Base-by-base conservation (phyloP, 2,888 invertebrate genomes). In the Parthenolecanium corni region DNA sequence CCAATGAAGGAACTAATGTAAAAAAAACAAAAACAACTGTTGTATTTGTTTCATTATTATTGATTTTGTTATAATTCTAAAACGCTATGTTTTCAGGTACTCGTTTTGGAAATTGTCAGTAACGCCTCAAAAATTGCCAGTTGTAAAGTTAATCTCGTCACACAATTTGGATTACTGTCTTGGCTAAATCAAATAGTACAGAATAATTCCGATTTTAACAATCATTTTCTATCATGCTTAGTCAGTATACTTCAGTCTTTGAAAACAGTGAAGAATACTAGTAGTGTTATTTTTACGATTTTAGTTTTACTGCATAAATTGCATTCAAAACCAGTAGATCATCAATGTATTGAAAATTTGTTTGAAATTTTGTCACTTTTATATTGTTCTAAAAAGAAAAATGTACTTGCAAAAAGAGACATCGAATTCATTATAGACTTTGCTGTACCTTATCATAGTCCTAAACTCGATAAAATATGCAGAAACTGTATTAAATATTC, bases 151-250 rank as follows among this genome's bases (percentile, higher is more conserved):
- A 79, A 84, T 56, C 75, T 90, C 67, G 76, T 83, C 16, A 82
- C 80, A 65, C 79, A 81, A 25, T 81, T 85, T 68, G 85, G 86
- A 0, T 72, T 91, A 1, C 70, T 89, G 25, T 77, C 84, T 0
- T 90, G 89, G 86, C 70, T 90, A 2, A 71, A 72, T 51, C 72
- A 74, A 31, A 70, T 76, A 1, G 54, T 64, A 12, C 58, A 24
- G n/a, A 54, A 11, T 9, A 31, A n/a, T 9, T 31, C 36, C 16
- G 51, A n/a, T n/a, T 12, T 21, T 9, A 36, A 52, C n/a, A 21
- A 52, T 14, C 4, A 18, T 9, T 23, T 38, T 1, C 9, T 61
- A 9, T 23, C 51, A 4, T 51, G 20, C n/a, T 16, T 40, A 21
- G 14, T 61, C 1, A 23, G 38, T 5, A 51, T 61, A 16, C 3